Percentiles rank a stretch among this genome's conserved stretches.
Evolutionary conservation across 2,888 invertebrate genomes (phyloP).

Genomic region (Hypolimnas misippus): DNA sequence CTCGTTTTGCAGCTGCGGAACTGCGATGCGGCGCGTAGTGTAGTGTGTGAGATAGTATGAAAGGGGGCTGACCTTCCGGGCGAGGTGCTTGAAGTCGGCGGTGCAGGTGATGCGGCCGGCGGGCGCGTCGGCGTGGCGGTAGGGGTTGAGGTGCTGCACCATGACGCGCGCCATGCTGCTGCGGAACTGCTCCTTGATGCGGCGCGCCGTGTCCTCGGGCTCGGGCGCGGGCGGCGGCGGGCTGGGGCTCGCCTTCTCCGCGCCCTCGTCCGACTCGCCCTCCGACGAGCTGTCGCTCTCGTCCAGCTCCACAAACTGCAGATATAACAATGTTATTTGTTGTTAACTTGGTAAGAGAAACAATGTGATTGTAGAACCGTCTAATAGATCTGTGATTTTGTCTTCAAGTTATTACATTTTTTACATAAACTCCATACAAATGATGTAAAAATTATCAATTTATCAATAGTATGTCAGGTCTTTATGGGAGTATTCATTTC

Average conservation of each 20-base stretch:
- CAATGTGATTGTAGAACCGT: too few species aligned
- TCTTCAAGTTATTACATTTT: too few species aligned
- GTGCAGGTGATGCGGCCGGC: constrained; percentile 93
- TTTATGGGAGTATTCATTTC: too few species aligned
- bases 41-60: neutral
- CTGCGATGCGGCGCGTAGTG: too few species aligned
- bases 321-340: too few species aligned
- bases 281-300: constrained; percentile 64
- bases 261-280: constrained; percentile 37
- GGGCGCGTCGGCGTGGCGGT: constrained; percentile 92
- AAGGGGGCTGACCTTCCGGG: constrained; percentile 89
- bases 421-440: too few species aligned
- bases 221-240: constrained; percentile 45
- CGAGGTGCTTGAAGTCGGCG: constrained; percentile 97
- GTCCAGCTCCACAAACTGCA: constrained; percentile 70
- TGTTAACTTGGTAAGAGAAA: too few species aligned
- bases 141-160: constrained; percentile 94
- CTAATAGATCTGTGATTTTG: too few species aligned
- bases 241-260: constrained; percentile 15
- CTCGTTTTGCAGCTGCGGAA: too few species aligned
- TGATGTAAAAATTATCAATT: too few species aligned
- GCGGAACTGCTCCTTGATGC: constrained; percentile 94
- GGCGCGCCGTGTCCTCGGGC: constrained; percentile 83
- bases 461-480: too few species aligned
- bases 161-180: constrained; percentile 91